These are phyloP conservation scores for Euplagia quadripunctaria DNA, from an alignment of 2,888 invertebrate genomes.

Conservation along the genomic window DNA sequence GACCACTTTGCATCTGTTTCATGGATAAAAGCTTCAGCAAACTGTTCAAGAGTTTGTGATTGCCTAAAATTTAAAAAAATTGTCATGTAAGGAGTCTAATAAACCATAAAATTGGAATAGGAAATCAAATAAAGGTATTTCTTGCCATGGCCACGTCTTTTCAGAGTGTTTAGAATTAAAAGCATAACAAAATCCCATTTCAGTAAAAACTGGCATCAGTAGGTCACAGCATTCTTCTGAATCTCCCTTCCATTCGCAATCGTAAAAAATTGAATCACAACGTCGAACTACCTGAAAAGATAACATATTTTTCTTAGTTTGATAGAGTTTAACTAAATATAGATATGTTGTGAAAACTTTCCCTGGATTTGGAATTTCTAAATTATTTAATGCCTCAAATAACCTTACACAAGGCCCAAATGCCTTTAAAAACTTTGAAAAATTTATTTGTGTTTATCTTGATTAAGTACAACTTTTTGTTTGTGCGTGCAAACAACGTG, in stretches of 20 bases:
- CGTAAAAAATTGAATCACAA: constrained; percentile 88
- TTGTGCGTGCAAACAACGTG: too few species aligned
- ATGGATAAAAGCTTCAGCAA: constrained; percentile 86
- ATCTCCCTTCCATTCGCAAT: constrained; percentile 91
- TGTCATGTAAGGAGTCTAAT: not conserved
- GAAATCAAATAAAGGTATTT: not conserved
- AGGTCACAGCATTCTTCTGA: constrained; percentile 89
- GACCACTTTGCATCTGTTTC: constrained; percentile 91
- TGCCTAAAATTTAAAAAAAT: constrained; percentile 67
- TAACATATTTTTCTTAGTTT: not conserved
- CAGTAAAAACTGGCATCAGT: constrained; percentile 91
- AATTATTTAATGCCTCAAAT: too few species aligned
- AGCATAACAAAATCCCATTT: constrained; percentile 91
- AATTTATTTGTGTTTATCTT: too few species aligned
- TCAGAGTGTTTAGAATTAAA: constrained; percentile 90
- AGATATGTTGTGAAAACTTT: not conserved
- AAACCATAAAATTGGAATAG: not conserved
- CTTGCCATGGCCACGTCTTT: constrained; percentile 85
- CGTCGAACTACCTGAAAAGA: constrained; percentile 85
- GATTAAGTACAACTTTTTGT: too few species aligned
- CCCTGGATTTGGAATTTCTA: not conserved
- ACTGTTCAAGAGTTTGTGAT: constrained; percentile 74
- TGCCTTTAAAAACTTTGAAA: too few species aligned
- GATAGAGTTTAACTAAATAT: too few species aligned
- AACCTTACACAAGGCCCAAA: too few species aligned